Conservation (phyloP, 2,888 invertebrate species). For the Azorinus chamasolen region DNA sequence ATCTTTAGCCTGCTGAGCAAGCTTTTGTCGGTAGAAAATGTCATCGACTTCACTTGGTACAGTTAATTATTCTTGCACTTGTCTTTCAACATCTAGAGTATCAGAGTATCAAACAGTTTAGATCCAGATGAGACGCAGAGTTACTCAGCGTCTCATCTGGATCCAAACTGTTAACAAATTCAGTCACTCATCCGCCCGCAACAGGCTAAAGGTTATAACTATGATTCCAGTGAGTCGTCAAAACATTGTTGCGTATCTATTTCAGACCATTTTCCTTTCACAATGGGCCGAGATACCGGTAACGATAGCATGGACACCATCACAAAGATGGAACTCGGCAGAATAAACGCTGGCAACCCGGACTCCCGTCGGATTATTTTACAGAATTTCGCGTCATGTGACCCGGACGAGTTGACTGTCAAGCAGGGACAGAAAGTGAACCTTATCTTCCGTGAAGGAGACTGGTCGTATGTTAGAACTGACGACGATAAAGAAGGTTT, state of each 20-base stretch:
- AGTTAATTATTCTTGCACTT: no score
- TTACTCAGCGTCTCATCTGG: no score
- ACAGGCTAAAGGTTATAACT: no score
- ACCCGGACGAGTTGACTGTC: conserved; percentile 97
- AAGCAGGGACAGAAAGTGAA: conserved; percentile 96
- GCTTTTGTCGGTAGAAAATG: no score
- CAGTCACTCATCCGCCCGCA: no score
- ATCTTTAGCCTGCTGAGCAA: no score
- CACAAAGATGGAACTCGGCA: conserved; percentile 95
- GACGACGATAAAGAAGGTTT: conserved; percentile 97
- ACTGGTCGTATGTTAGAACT: conserved; percentile 98
- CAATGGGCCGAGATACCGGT: conserved; percentile 94
- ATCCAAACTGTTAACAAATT: no score
- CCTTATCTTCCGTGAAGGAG: conserved; percentile 97
- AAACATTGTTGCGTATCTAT: not conserved
- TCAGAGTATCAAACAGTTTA: no score
- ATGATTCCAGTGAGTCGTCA: no score
- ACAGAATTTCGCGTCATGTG: conserved; percentile 95
- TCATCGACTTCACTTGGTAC: no score
- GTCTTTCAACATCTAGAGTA: no score
- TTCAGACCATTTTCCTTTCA: conserved; percentile 19
- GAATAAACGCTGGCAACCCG: conserved; percentile 88
- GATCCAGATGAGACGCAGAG: no score
- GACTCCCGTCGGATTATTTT: conserved; percentile 73
- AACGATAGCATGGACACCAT: conserved; percentile 97